phyloP scores from a whole-genome alignment of 2,797 vertebrate species.

The Perodicticus potto region DNA sequence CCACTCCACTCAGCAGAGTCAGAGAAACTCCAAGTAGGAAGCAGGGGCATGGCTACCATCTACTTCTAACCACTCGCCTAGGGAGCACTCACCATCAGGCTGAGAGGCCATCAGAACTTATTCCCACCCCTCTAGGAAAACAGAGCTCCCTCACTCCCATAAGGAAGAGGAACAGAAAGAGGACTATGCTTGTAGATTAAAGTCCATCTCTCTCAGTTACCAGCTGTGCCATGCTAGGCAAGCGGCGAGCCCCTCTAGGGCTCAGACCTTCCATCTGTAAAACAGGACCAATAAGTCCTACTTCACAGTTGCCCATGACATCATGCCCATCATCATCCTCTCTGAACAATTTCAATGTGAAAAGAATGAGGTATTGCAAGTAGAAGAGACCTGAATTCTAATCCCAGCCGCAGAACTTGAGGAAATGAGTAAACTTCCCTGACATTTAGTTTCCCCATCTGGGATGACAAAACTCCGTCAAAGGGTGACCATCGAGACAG shows the following conservation, averaged over 20 bases:
- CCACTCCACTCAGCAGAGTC: not conserved
- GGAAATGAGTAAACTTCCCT: not conserved
- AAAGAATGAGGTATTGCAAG: not conserved
- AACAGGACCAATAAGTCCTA: not conserved
- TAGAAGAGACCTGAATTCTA: conserved; percentile 12
- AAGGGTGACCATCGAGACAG: not conserved
- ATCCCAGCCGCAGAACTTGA: not conserved
- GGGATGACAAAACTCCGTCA: not conserved
- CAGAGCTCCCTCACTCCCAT: not conserved
- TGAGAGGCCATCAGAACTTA: not conserved
- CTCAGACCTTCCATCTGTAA: not conserved
- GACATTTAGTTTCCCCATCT: not conserved
- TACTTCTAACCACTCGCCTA: not conserved
- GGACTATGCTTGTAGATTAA: accelerated
- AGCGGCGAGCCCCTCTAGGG: not conserved
- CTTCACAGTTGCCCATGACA: not conserved
- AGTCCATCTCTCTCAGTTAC: not conserved
- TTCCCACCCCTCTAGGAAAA: not conserved
- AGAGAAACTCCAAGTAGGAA: not conserved
- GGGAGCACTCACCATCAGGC: not conserved
- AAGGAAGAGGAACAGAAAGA: not conserved
- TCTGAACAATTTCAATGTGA: not conserved
- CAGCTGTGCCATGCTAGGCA: not conserved
- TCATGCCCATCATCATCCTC: not conserved
- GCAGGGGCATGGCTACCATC: not conserved